Percentiles rank a stretch among this genome's conserved stretches.
Evolutionary conservation across 2,797 vertebrate genomes (phyloP).

Genomic region (Trachops cirrhosus): DNA sequence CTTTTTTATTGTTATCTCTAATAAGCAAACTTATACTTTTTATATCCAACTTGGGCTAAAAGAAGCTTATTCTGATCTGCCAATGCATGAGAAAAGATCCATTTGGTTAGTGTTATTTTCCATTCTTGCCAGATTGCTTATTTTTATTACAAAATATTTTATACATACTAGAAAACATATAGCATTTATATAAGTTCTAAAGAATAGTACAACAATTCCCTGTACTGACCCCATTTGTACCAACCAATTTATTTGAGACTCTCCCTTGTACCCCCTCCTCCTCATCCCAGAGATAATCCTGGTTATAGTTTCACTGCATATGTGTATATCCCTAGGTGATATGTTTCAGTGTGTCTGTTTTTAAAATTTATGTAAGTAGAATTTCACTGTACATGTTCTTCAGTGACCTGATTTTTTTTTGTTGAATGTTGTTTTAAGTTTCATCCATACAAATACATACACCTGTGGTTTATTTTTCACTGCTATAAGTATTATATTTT

Average conservation of each 20-base stretch:
- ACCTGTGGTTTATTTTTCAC: not conserved
- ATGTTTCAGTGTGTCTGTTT: not conserved
- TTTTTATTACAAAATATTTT: not conserved
- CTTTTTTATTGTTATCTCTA: not conserved
- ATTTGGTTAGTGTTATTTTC: not conserved
- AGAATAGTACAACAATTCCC: not conserved
- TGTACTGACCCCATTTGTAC: not conserved
- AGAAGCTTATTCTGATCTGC: not conserved
- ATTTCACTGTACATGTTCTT: not conserved
- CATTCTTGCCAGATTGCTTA: not conserved
- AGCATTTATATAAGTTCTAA: not conserved
- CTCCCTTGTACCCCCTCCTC: not conserved
- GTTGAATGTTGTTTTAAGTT: not conserved
- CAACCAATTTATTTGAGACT: not conserved
- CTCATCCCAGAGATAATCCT: not conserved
- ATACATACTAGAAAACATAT: not conserved
- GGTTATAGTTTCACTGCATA: not conserved
- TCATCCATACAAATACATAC: not conserved
- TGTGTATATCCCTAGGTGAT: not conserved
- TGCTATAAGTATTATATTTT: not conserved
- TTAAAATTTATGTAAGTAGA: not conserved
- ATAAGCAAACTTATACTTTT: not conserved
- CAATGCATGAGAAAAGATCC: not conserved
- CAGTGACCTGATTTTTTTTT: not conserved
- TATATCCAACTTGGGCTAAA: not conserved